These are phyloP conservation scores for Stenodera caucasica DNA, from an alignment of 2,888 invertebrate genomes.

Conservation along the genomic window DNA sequence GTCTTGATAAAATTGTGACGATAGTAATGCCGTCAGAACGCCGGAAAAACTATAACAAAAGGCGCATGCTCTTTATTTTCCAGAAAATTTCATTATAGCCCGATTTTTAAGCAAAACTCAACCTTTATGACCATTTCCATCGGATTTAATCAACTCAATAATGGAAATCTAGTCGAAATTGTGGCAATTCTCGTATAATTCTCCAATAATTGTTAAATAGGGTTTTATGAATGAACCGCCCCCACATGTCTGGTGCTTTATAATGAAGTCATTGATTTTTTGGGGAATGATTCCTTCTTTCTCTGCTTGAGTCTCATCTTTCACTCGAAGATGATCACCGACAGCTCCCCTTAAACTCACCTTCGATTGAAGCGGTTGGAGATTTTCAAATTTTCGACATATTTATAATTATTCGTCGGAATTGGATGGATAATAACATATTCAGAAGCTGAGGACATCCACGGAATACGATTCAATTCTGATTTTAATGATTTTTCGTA, in stretches of 20 bases:
- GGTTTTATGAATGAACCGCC: constrained; percentile 16
- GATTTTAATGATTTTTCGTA: not conserved
- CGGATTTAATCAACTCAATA: no score
- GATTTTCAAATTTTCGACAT: constrained; percentile 36
- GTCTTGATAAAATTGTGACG: not conserved
- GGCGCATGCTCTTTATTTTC: constrained; percentile 20
- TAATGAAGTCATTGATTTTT: constrained; percentile 20
- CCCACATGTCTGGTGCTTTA: constrained; percentile 13
- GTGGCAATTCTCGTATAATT: no score
- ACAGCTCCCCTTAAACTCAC: no score
- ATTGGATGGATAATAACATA: constrained; percentile 32
- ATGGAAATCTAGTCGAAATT: no score
- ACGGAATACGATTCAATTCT: constrained; percentile 31
- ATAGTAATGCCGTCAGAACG: not conserved
- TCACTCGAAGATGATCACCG: no score
- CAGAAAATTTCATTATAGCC: not conserved
- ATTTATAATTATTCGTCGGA: constrained; percentile 34
- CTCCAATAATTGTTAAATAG: constrained; percentile 2
- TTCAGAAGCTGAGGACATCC: constrained; percentile 40
- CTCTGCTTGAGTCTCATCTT: no score
- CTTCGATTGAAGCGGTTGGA: constrained; percentile 12
- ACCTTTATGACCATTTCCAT: no score
- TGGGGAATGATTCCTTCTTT: no score
- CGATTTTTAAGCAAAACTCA: not conserved
- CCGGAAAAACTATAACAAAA: not conserved